Evolutionary conservation across 1,140 invertebrate species (phyloP), one percentile per base, ranked within the genome.

Genomic region (Leucophenga varia): DNA sequence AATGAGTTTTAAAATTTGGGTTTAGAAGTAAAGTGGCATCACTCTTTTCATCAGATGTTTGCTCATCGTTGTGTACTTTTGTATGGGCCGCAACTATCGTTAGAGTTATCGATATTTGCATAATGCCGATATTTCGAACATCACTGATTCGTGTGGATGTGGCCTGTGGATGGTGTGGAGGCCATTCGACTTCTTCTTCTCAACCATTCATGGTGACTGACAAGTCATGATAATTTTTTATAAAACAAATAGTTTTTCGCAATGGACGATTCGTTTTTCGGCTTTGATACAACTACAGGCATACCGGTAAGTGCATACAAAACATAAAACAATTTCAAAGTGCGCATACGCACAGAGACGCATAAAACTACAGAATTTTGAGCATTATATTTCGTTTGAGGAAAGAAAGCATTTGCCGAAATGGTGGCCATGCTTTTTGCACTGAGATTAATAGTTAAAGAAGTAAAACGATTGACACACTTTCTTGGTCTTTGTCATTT

Each of bases 251-350:
- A 78, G 80, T 78, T 79, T 81, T 78, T 78, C 80, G 82, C 83
- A 85, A 89, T 89, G 86, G 86, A 86, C 83, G 84, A 89, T 82
- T 84, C 84, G 78, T 89, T 87, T 85, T 88, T 88, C 81, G 85
- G 84, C 79, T 87, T 88, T 77, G 82, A 87, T 80, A 83, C 84
- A 74, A 79, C 82, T 70, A 72, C n/a, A n/a, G n/a, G n/a, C n/a
- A n/a, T 83, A 79, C 82, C 81, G 79, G 86, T 87, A 78, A 86
- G 84, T 80, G n/a, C n/a, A n/a, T n/a, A n/a, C n/a, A n/a, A n/a
- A n/a, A n/a, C n/a, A n/a, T n/a, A n/a, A n/a, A n/a, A n/a, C n/a
- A n/a, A n/a, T n/a, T n/a, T n/a, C n/a, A 76, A 37, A 17, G 34
- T 25, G 25, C 34, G 13, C 37, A 2, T 25, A 19, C 18, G 12